Conservation (phyloP, 2,113 vertebrate genomes). For the Rhinolophus ferrumequinum region DNA sequence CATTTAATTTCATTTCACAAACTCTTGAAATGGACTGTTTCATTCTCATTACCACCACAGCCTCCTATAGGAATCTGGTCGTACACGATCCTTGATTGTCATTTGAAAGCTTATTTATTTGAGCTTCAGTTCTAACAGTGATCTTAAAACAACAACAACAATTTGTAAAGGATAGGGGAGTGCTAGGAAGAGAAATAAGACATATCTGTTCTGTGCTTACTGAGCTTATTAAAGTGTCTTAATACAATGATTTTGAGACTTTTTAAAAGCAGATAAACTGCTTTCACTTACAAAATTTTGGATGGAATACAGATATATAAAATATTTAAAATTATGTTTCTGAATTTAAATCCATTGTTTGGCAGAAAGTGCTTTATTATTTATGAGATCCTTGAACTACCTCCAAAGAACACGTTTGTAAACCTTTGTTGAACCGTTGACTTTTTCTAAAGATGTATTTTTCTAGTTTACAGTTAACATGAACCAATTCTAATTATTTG, state of each 20-base stretch:
- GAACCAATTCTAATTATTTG: not conserved
- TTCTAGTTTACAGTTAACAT: not conserved
- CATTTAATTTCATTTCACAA: not conserved
- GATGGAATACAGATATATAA: not conserved
- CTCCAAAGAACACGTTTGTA: not conserved
- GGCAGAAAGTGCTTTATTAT: constrained; percentile 7
- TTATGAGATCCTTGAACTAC: not conserved
- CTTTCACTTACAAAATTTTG: not conserved
- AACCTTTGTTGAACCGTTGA: not conserved
- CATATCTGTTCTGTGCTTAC: not conserved
- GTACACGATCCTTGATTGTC: not conserved
- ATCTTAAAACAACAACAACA: not conserved
- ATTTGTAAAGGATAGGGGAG: too few species aligned
- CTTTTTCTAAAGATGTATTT: not conserved
- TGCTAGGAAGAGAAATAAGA: not conserved
- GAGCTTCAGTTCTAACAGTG: not conserved
- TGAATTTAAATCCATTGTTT: constrained; percentile 15
- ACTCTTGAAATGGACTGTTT: not conserved
- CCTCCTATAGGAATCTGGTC: not conserved
- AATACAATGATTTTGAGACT: not conserved
- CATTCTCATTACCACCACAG: not conserved
- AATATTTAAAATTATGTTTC: constrained; percentile 7
- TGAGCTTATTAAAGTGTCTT: not conserved
- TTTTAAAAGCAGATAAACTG: not conserved
- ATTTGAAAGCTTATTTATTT: not conserved